Conservation (phyloP, 2,888 invertebrate genomes). For the Apotomis capreana region DNA sequence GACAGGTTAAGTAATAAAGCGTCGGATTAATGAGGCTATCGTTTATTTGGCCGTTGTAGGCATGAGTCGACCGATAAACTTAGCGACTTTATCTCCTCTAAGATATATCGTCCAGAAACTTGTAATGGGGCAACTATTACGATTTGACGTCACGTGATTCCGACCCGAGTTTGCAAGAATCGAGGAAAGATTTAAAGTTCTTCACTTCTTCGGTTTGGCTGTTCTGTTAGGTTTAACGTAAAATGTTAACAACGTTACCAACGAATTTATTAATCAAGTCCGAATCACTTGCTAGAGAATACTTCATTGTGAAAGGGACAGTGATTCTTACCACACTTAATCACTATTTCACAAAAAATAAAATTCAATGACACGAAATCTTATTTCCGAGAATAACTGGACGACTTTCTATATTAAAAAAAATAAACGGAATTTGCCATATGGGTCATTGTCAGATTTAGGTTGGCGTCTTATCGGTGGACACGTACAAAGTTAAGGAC, state of each 20-base stretch:
- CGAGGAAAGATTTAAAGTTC: conserved; percentile 9
- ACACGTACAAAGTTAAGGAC: too few relatives aligned
- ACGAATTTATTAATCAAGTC: neutral
- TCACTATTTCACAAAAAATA: too few relatives aligned
- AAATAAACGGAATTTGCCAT: too few relatives aligned
- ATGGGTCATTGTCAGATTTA: too few relatives aligned
- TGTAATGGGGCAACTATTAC: conserved; percentile 28
- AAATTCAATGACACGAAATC: too few relatives aligned
- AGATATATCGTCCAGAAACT: conserved; percentile 29
- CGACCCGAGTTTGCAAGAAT: conserved; percentile 13
- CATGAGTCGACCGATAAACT: conserved; percentile 13
- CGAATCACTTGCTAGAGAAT: too few relatives aligned
- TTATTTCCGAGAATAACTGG: too few relatives aligned
- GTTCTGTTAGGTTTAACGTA: conserved; percentile 7
- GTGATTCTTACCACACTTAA: too few relatives aligned
- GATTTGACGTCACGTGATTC: conserved; percentile 27
- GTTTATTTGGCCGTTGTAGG: conserved; percentile 24
- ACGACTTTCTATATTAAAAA: too few relatives aligned
- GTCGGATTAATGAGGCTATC: conserved; percentile 21
- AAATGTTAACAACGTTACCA: conserved; percentile 8
- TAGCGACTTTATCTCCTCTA: conserved; percentile 29
- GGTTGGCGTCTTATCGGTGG: too few relatives aligned
- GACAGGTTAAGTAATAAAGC: conserved; percentile 15
- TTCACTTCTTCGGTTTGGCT: neutral
- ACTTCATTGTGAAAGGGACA: too few relatives aligned